A percentile compares a stretch with the other conserved stretches of the same genome.
These are phyloP conservation scores for Acanthurus lineatus DNA, from an alignment of 2,797 vertebrate genomes.

Conservation along the genomic window DNA sequence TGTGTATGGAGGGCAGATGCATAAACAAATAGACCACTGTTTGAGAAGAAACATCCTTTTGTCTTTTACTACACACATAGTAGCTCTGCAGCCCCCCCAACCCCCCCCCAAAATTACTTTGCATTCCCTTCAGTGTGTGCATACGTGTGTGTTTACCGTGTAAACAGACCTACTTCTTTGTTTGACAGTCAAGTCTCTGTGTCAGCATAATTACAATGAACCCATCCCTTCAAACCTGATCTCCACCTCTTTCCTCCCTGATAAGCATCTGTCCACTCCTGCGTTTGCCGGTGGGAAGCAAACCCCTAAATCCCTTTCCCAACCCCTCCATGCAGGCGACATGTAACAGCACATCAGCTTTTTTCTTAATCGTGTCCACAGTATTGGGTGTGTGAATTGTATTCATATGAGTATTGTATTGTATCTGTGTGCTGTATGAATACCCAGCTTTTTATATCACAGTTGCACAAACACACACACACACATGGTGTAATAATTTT, in stretches of 20 bases:
- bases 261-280: conserved; percentile 55
- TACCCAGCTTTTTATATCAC: background rate
- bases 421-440: background rate
- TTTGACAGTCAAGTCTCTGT: conserved; percentile 29
- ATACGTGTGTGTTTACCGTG: conserved; percentile 62
- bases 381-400: background rate
- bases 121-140: conserved; percentile 36
- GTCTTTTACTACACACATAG: conserved; percentile 57
- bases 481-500: no score
- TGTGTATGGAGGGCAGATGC: conserved; percentile 21
- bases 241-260: conserved; percentile 39
- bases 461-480: background rate
- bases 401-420: background rate
- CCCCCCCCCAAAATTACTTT: conserved; percentile 20
- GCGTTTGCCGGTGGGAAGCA: conserved; percentile 24
- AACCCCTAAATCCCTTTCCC: background rate
- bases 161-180: conserved; percentile 59
- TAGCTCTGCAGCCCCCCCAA: conserved; percentile 12
- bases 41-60: conserved; percentile 73
- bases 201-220: conserved; percentile 50
- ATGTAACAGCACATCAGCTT: no score
- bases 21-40: conserved; percentile 75
- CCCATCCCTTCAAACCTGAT: conserved; percentile 21
- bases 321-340: background rate
- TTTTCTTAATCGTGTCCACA: background rate